These are phyloP conservation scores for Ypsolopha scabrella DNA, from an alignment of 2,888 invertebrate species.

Conservation along the genomic window DNA sequence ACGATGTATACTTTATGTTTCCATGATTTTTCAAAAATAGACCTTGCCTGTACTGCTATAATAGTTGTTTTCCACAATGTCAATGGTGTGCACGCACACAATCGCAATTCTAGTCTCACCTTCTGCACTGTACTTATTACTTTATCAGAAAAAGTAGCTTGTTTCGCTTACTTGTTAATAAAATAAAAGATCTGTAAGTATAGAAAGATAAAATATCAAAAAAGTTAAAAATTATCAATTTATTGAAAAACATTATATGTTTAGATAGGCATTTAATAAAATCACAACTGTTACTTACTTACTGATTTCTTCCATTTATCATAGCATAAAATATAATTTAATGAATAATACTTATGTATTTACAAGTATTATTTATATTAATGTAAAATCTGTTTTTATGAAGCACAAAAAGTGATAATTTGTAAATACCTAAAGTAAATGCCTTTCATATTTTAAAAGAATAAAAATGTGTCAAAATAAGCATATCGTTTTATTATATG, in stretches of 20 bases:
- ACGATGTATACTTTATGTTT: too few relatives aligned
- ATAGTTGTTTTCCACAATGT: too few relatives aligned
- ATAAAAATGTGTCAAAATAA: constrained; percentile 14
- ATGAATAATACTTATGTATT: too few relatives aligned
- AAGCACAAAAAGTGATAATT: constrained; percentile 32
- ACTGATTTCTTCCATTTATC: constrained; percentile 8
- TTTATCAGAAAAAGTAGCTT: too few relatives aligned
- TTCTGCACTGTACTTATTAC: too few relatives aligned
- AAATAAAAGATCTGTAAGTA: too few relatives aligned
- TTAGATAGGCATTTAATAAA: background rate
- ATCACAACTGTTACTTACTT: constrained; percentile 7
- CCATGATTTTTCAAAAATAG: too few relatives aligned
- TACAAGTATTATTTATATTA: background rate
- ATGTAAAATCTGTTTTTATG: constrained; percentile 9
- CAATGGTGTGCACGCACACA: too few relatives aligned
- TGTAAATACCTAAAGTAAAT: constrained; percentile 25
- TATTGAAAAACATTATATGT: background rate
- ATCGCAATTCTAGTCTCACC: too few relatives aligned
- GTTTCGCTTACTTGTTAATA: too few relatives aligned
- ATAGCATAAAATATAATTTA: constrained; percentile 4
- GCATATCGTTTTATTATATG: too few relatives aligned
- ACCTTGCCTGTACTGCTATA: too few relatives aligned
- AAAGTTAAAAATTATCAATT: background rate
- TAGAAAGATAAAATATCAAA: background rate
- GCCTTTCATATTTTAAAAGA: constrained; percentile 55